Conservation (phyloP, 64 coral and sea anemone genomes). For the Pachyseris speciosa region DNA sequence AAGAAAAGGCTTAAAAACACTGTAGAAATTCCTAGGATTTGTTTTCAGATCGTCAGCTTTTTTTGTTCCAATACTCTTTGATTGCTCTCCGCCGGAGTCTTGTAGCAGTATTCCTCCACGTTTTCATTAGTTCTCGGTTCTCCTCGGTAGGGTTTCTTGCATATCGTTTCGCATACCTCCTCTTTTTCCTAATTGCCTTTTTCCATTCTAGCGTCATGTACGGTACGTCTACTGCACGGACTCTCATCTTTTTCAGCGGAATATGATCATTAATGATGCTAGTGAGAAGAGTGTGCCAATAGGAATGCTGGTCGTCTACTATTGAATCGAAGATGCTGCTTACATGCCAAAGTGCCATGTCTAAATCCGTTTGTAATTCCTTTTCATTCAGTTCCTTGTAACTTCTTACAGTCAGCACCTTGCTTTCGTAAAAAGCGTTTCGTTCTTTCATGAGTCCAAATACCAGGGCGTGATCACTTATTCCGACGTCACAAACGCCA, state of each 20-base stretch:
- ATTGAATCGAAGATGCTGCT: neutral
- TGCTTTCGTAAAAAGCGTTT: slow-evolving; percentile 1
- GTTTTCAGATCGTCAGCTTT: slow-evolving; percentile 31
- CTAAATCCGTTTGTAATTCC: neutral
- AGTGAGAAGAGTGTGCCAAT: neutral
- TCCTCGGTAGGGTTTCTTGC: slow-evolving; percentile 19
- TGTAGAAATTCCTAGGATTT: slow-evolving; percentile 38
- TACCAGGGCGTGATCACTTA: slow-evolving; percentile 17
- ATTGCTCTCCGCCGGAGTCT: slow-evolving; percentile 32
- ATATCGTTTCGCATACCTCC: slow-evolving; percentile 10
- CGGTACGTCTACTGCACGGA: slow-evolving; percentile 7
- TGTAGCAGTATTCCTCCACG: slow-evolving; percentile 33
- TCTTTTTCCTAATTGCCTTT: slow-evolving; percentile 48
- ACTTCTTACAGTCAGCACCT: neutral
- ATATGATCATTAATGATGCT: neutral
- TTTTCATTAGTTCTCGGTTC: slow-evolving; percentile 47
- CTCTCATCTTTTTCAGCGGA: neutral
- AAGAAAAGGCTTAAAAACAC: slow-evolving; percentile 26
- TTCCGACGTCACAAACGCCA: neutral
- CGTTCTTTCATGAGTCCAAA: slow-evolving; percentile 9
- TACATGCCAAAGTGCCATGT: neutral
- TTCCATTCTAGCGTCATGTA: slow-evolving; percentile 33
- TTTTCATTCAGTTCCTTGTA: neutral
- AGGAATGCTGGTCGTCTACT: neutral
- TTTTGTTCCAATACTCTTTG: slow-evolving; percentile 43